Base-by-base conservation (phyloP, 2,888 invertebrate genomes). In the Mythimna albipuncta region DNA sequence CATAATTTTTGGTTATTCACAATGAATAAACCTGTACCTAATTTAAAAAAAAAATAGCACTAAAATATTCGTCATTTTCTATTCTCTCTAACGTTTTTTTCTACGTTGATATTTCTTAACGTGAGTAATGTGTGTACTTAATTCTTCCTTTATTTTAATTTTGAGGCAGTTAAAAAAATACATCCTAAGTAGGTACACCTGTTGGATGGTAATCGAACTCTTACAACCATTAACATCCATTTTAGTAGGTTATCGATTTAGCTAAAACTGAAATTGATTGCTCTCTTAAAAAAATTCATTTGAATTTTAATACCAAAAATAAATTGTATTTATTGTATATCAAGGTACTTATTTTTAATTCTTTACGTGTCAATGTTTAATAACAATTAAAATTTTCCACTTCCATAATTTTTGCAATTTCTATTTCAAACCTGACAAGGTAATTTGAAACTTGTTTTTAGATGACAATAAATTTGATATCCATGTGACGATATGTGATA, bases 181-280 rank as follows among this genome's bases (percentile, higher is more conserved):
- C 16, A 64, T 64, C 32, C n/a, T 50, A 41, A 58, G 41, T 41
- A 63, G 26, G 44, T 57, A 21, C 13, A 58, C 16, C 9, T 32
- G 21, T 38, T 32, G 47, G 21, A 10, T 38, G 47, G n/a, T 44
- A 52, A 58, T 32, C 3, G 13, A 61, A 61, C 38, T 47, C 41
- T 41, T 19, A 32, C 21, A 58, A 69, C 26, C 44, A 75, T 69
- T 75, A 50, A 75, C 68, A 41, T 55, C 35, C 11, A 69, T 69
- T 58, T 75, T 55, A 35, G 21, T 9, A 58, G 52, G 35, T 69
- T 69, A 52, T 58, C 41, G n/a, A 13, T 26, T 69, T 52, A 2
- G 6, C 11, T 69, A 50, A 75, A 76, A 52, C 62, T 69, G 35
- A 68, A 75, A 68, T 68, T 62, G 61, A 58, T 52, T 47, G 35